Conservation (phyloP, 2,888 invertebrate species). For the Heliconius hortense region DNA sequence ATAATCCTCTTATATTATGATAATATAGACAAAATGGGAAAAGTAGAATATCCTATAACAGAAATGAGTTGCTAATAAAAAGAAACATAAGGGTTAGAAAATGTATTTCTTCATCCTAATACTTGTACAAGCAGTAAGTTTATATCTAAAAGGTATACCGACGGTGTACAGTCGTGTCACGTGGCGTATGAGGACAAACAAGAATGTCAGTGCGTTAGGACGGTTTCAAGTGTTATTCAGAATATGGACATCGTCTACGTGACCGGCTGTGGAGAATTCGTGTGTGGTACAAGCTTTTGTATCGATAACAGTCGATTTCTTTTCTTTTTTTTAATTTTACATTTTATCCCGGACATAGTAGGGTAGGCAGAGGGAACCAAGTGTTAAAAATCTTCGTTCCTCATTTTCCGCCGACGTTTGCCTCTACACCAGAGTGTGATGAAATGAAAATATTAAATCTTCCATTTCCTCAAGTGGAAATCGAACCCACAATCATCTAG, state of each 20-base stretch:
- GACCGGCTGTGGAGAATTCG: conserved; percentile 56
- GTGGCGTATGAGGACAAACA: conserved; percentile 56
- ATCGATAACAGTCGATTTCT: background rate
- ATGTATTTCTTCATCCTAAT: conserved; percentile 25
- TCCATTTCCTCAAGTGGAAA: too few relatives aligned
- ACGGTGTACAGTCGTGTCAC: conserved; percentile 62
- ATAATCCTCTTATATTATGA: too few relatives aligned
- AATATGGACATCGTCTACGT: conserved; percentile 73
- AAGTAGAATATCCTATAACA: background rate
- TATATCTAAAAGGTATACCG: conserved; percentile 30
- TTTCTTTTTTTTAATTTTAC: background rate
- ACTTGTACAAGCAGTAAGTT: conserved; percentile 30
- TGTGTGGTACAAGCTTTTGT: conserved; percentile 32
- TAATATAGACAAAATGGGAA: background rate
- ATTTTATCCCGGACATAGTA: too few relatives aligned
- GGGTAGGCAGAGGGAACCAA: too few relatives aligned
- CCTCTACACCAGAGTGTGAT: too few relatives aligned
- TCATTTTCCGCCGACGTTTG: too few relatives aligned
- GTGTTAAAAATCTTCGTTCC: too few relatives aligned
- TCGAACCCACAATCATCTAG: too few relatives aligned
- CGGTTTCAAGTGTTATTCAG: conserved; percentile 75
- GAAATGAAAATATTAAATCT: too few relatives aligned
- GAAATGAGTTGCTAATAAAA: conserved; percentile 14
- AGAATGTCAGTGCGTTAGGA: conserved; percentile 68
- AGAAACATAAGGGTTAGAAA: conserved; percentile 9